phyloP scores from a whole-genome alignment of 2,888 invertebrate species.

The Sminthurinus aureus region DNA sequence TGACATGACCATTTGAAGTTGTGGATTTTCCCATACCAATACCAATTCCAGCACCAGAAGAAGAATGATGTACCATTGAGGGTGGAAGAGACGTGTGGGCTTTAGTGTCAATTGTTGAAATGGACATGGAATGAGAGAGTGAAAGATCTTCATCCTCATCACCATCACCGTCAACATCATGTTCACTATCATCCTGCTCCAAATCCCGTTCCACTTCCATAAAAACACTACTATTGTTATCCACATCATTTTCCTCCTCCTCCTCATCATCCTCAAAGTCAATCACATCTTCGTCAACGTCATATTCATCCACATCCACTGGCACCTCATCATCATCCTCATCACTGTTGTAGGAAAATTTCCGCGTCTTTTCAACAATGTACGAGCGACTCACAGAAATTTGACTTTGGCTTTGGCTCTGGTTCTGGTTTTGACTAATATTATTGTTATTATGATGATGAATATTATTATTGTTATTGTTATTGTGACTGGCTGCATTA shows the following conservation, averaged over 20 bases:
- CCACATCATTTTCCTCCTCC: constrained; percentile 38
- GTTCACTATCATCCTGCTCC: neutral
- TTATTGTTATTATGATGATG: no score
- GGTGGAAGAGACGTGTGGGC: no score
- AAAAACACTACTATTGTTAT: constrained; percentile 42
- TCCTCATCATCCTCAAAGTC: constrained; percentile 53
- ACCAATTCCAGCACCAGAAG: neutral
- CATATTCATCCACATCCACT: constrained; percentile 42
- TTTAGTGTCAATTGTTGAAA: neutral
- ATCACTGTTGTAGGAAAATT: constrained; percentile 39
- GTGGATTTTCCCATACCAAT: neutral
- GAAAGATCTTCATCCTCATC: neutral
- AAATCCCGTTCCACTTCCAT: constrained; percentile 30
- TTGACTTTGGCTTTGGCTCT: neutral
- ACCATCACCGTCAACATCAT: neutral
- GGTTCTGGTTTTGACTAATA: neutral
- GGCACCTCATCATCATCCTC: constrained; percentile 37
- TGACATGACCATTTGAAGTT: no score
- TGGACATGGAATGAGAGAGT: neutral
- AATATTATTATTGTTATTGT: neutral
- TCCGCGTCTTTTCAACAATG: constrained; percentile 26
- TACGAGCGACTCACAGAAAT: constrained; percentile 24
- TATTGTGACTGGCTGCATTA: neutral
- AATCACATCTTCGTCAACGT: constrained; percentile 53
- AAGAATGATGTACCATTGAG: neutral